Evolutionary conservation across 2,113 vertebrate genomes (phyloP).

Genomic region (Lota lota): DNA sequence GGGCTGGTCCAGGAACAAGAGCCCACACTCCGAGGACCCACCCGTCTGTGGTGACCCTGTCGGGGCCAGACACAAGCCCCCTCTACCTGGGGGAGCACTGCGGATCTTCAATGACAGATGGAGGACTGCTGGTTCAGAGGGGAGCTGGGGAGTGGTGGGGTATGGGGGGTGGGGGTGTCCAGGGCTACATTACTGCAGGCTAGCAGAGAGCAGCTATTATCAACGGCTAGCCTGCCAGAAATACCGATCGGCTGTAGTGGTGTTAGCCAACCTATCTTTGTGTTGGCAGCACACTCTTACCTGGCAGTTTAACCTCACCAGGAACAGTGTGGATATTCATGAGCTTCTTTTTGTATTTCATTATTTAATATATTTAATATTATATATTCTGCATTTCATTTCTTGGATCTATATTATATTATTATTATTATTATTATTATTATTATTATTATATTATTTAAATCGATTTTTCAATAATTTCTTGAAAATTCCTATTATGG

Average conservation of each 20-base stretch:
- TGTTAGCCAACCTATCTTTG: slow-evolving; percentile 39
- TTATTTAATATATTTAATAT: not conserved
- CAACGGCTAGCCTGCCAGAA: slow-evolving; percentile 37
- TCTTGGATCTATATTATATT: no score
- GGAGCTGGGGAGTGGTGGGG: slow-evolving; percentile 29
- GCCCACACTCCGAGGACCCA: slow-evolving; percentile 44
- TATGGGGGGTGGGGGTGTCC: not conserved
- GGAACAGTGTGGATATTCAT: not conserved
- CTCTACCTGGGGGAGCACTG: slow-evolving; percentile 61
- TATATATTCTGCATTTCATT: no score
- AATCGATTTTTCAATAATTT: no score
- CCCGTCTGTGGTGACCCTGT: slow-evolving; percentile 59
- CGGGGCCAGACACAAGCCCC: slow-evolving; percentile 53
- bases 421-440: no score
- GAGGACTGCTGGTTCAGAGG: slow-evolving; percentile 40
- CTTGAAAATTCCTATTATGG: no score
- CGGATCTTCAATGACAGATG: slow-evolving; percentile 67
- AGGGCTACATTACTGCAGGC: slow-evolving; percentile 52
- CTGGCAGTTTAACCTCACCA: slow-evolving; percentile 28
- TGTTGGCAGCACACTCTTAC: slow-evolving; percentile 46
- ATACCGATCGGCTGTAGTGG: slow-evolving; percentile 2
- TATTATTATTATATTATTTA: no score
- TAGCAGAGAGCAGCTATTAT: slow-evolving; percentile 55
- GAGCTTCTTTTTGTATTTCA: not conserved
- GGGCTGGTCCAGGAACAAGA: slow-evolving; percentile 54